Conservation (phyloP, 92 coral and sea anemone species). For the Metridium senile region DNA sequence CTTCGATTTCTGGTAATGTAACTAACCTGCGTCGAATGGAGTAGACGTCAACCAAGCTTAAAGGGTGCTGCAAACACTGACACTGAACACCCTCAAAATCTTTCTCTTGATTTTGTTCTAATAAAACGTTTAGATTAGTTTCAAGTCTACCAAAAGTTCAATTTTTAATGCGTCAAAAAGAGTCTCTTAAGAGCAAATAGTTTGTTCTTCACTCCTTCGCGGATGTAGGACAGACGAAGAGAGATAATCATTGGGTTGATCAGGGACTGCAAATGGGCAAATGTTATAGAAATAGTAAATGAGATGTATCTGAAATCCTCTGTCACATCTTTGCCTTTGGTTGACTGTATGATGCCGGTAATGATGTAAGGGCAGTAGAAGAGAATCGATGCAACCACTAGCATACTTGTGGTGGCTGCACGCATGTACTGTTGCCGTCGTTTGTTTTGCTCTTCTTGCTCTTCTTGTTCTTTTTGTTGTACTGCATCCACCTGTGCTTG, state of each 20-base stretch:
- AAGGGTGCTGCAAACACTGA: too few relatives aligned
- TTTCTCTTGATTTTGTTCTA: too few relatives aligned
- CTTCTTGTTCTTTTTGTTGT: neutral
- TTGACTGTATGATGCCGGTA: neutral
- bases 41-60: too few relatives aligned
- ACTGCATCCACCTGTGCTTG: neutral
- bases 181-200: too few relatives aligned
- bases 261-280: constrained; percentile 11
- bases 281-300: neutral
- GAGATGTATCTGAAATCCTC: neutral
- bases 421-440: neutral
- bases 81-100: too few relatives aligned
- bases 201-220: constrained; percentile 5
- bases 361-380: neutral
- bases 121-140: too few relatives aligned
- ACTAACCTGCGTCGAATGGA: too few relatives aligned
- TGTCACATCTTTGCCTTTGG: neutral
- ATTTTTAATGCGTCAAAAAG: too few relatives aligned
- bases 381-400: constrained; percentile 10
- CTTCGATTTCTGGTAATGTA: too few relatives aligned
- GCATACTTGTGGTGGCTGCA: neutral
- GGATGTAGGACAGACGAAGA: constrained; percentile 14
- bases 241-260: constrained; percentile 20
- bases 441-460: neutral
- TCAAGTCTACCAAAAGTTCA: too few relatives aligned